Evolutionary conservation across 2,113 vertebrate genomes (phyloP).

Genomic region (Myotis yumanensis): DNA sequence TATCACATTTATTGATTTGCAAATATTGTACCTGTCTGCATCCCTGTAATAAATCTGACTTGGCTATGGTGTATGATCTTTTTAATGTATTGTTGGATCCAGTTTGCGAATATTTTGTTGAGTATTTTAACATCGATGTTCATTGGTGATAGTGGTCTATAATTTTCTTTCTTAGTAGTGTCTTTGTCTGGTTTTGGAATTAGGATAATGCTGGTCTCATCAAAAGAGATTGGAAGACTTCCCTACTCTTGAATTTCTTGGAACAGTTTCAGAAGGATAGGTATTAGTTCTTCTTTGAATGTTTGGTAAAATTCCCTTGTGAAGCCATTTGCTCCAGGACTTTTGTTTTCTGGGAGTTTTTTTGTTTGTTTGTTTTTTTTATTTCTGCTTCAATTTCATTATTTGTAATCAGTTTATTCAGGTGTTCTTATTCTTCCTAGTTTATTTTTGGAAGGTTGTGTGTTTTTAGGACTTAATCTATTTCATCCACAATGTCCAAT

Average conservation of each 20-base stretch:
- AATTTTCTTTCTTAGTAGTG: not conserved
- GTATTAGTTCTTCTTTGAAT: not conserved
- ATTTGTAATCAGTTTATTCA: not conserved
- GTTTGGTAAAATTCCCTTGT: not conserved
- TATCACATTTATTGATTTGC: not conserved
- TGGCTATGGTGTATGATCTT: not conserved
- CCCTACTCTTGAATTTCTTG: not conserved
- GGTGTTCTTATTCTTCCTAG: not conserved
- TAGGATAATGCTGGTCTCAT: not conserved
- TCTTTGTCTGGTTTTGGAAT: not conserved
- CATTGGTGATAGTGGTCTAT: not conserved
- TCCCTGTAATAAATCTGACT: not conserved
- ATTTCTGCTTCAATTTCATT: not conserved
- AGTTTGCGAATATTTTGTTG: not conserved
- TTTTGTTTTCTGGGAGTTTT: not conserved
- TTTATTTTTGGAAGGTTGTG: not conserved
- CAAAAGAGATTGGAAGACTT: not conserved
- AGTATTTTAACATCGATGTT: not conserved
- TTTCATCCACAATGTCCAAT: not conserved
- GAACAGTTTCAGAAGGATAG: not conserved
- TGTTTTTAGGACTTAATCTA: not conserved
- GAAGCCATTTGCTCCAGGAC: not conserved
- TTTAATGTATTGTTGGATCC: not conserved
- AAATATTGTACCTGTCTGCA: not conserved
- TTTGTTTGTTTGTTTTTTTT: not conserved